Evolutionary conservation across 2,888 invertebrate species (phyloP), one percentile per base, ranked within the genome.

Genomic region (Silvanus unidentatus): DNA sequence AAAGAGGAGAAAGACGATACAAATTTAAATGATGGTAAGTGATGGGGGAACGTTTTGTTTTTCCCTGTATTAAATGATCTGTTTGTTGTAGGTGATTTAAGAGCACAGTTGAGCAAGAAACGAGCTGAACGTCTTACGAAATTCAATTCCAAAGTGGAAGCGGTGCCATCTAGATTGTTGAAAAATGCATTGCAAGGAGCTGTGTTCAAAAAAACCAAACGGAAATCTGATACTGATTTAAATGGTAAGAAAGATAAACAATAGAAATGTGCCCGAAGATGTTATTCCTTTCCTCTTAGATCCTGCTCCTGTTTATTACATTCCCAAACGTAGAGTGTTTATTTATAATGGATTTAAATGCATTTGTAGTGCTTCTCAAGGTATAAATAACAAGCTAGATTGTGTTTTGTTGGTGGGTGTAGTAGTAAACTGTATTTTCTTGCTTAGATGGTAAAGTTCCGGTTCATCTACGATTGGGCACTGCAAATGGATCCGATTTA

Each of bases 121-220:
- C 65, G 77, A 30, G 77, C 77, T 0, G 76, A 77, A 54, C 66
- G 76, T 49, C 68, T 75, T 42, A 71, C 70, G 16, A 69, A 71
- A 56, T 40, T 50, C 16, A 52, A 60, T 14, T 60, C 65, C 39
- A 67, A 64, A 1, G 65, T 68, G 3, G 66, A 68, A 44, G 73
- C 71, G 39, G 72, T 68, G 11, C 64, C 75, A 16, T 73, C 75
- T 4, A 64, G 77, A 50, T 63, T 77, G 37, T 64, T 77, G 38
- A 75, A 77, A 50, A 76, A 71, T 42, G 77, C 77, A 15, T 69
- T 77, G 29, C 72, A 76, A 63, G 74, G 75, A 46, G 76, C 75
- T 48, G 74, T 75, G 43, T 74, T 74, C 53, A 74, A 74, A 70
- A 75, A 70, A 54, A 65, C 55, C 12, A 64, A 64, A 45, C 64